Conservation (phyloP, 2,113 vertebrate species). For the Cromileptes altivelis region DNA sequence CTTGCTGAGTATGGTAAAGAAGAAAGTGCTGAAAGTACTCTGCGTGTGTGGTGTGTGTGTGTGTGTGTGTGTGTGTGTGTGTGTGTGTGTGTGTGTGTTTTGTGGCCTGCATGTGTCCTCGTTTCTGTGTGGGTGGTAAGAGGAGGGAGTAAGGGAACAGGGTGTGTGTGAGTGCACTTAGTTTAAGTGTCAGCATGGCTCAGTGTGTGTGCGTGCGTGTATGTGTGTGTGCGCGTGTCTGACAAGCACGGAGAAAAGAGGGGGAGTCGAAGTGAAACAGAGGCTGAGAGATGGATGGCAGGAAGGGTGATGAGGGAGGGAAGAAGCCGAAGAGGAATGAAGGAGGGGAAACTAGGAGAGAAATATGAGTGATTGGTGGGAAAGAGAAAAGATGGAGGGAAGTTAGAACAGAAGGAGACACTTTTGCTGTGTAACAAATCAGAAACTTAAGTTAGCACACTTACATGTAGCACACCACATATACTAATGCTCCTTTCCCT, state of each 20-base stretch:
- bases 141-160: conserved; percentile 71
- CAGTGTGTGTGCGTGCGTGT: conserved; percentile 46
- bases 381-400: conserved; percentile 32
- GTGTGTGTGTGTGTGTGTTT: conserved; percentile 55
- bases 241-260: conserved; percentile 60
- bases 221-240: conserved; percentile 30
- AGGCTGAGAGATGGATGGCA: conserved; percentile 62
- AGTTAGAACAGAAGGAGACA: conserved; percentile 19
- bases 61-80: conserved; percentile 44
- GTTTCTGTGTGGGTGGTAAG: conserved; percentile 79
- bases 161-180: conserved; percentile 79
- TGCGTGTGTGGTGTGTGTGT: conserved; percentile 56
- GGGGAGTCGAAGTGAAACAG: conserved; percentile 55
- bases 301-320: conserved; percentile 58
- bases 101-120: conserved; percentile 76
- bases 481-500: too few species aligned
- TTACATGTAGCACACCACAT: too few species aligned
- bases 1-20: conserved; percentile 80
- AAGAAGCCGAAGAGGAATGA: conserved; percentile 32
- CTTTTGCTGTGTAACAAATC: neutral
- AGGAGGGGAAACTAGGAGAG: neutral
- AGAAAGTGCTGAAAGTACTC: conserved; percentile 78
- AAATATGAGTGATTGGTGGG: conserved; percentile 33
- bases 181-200: conserved; percentile 76
- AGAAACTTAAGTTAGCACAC: too few species aligned